Percentiles rank a stretch among this genome's conserved stretches.
These are phyloP conservation scores for Vombatus ursinus DNA, from an alignment of 2,113 vertebrate genomes.

Conservation along the genomic window DNA sequence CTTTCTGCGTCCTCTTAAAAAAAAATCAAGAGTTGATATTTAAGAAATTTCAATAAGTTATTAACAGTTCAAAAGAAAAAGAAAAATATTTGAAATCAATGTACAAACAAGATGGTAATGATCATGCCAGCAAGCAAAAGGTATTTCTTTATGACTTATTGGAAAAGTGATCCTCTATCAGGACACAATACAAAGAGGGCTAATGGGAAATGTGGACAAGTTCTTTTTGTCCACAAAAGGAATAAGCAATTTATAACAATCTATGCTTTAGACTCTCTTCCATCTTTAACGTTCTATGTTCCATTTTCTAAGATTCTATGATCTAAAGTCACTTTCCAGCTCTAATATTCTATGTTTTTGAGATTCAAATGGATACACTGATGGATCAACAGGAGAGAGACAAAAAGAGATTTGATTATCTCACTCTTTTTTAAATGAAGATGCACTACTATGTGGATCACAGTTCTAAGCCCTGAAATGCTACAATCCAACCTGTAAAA, in stretches of 20 bases:
- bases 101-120: constrained; percentile 37
- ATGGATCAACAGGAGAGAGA: not conserved
- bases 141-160: constrained; percentile 40
- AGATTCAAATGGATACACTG: not conserved
- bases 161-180: not conserved
- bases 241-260: not conserved
- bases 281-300: not conserved
- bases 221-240: constrained; percentile 50
- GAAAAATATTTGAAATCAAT: constrained; percentile 39
- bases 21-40: constrained; percentile 15
- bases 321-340: not conserved
- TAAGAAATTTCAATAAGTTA: constrained; percentile 27
- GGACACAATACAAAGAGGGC: constrained; percentile 19
- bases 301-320: constrained; percentile 44
- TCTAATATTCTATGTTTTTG: not conserved
- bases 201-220: constrained; percentile 30
- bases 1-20: constrained; percentile 27
- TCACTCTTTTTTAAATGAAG: constrained; percentile 64
- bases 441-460: constrained; percentile 56
- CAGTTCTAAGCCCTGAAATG: constrained; percentile 62
- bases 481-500: constrained; percentile 46
- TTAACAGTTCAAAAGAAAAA: constrained; percentile 48
- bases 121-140: not conserved
- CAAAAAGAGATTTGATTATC: constrained; percentile 38
- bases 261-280: not conserved